A percentile compares a stretch with the other conserved stretches of the same genome.
Conservation (phyloP, 2,888 invertebrate species). For the Eutolmus rufibarbis region DNA sequence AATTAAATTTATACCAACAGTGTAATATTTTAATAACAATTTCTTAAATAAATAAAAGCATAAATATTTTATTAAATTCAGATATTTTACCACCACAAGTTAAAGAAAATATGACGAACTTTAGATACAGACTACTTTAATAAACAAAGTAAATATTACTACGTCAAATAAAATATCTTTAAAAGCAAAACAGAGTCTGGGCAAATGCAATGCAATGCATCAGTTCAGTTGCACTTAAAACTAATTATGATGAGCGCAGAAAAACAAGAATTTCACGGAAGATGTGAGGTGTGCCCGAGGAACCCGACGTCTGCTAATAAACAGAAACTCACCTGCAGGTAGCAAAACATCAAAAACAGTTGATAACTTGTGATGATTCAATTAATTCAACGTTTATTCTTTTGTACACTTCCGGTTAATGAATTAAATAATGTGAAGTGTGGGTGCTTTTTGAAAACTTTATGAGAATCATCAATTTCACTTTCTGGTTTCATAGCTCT, state of each 20-base stretch:
- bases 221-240: background rate
- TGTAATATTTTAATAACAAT: too few relatives aligned
- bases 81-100: too few relatives aligned
- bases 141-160: too few relatives aligned
- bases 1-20: too few relatives aligned
- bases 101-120: too few relatives aligned
- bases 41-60: too few relatives aligned
- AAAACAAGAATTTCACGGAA: background rate
- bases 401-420: background rate
- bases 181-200: background rate
- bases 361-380: background rate
- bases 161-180: background rate
- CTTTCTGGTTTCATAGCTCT: background rate
- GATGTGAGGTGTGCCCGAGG: background rate
- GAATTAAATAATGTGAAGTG: background rate
- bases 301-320: background rate
- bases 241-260: background rate
- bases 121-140: too few relatives aligned
- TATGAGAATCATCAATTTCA: background rate
- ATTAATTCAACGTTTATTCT: background rate
- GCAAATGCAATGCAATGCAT: background rate
- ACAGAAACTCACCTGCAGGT: background rate
- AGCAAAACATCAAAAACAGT: background rate
- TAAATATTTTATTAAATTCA: too few relatives aligned
- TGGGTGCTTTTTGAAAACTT: background rate